Conservation (phyloP, 1,140 invertebrate genomes). For the Trichonephila clavipes region DNA sequence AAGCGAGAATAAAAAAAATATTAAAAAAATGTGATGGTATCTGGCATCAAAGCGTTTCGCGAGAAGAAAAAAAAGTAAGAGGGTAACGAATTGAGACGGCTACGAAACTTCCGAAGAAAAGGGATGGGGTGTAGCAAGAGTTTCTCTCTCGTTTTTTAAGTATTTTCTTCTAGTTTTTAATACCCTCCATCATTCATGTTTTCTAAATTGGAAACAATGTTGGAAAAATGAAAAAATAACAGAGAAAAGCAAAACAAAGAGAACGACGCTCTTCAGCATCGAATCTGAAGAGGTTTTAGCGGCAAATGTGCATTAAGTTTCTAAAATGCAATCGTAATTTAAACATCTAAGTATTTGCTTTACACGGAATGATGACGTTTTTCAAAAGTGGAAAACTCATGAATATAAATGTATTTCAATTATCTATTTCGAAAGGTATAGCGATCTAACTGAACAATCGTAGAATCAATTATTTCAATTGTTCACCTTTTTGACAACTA, state of each 20-base stretch:
- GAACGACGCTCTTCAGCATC: background rate
- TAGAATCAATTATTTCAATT: no score
- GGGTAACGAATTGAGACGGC: constrained; percentile 30
- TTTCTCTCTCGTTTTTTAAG: background rate
- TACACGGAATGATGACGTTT: no score
- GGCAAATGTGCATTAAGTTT: background rate
- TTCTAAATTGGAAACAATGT: constrained; percentile 60
- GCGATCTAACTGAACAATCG: no score
- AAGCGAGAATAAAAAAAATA: background rate
- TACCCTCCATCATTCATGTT: constrained; percentile 35
- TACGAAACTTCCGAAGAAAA: background rate
- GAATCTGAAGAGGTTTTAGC: background rate
- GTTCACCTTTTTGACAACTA: no score
- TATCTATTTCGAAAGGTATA: no score
- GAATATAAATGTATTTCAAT: no score
- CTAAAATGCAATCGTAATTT: background rate
- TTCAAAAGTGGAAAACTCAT: no score
- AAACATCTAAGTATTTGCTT: no score
- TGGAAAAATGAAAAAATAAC: background rate
- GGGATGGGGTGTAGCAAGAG: background rate
- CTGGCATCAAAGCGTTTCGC: background rate
- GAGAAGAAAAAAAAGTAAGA: background rate
- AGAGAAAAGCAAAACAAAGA: background rate
- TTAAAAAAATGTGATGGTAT: constrained; percentile 51
- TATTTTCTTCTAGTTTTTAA: constrained; percentile 1